These are phyloP conservation scores for Sesia apiformis DNA, from an alignment of 2,888 invertebrate genomes.

Conservation along the genomic window DNA sequence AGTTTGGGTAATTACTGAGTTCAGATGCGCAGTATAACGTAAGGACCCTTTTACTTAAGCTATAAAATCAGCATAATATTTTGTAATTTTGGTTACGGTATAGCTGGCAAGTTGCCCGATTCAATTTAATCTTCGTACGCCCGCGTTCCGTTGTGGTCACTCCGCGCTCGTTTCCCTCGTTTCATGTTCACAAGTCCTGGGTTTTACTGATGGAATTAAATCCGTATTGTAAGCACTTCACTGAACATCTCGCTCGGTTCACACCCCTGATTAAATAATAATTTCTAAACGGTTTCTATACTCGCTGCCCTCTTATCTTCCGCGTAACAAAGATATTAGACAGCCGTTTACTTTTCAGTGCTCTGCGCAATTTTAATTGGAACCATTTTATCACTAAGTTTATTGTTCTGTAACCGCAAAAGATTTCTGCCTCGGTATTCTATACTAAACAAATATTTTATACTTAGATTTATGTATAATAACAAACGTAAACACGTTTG, in stretches of 20 bases:
- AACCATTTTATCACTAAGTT: not conserved
- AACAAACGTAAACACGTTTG: no score
- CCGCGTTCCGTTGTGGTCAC: conserved; percentile 51
- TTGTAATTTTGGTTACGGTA: conserved; percentile 45
- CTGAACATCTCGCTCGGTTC: conserved; percentile 10
- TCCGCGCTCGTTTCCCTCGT: conserved; percentile 32
- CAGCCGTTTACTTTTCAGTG: not conserved
- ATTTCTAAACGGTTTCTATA: conserved; percentile 10
- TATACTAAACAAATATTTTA: no score
- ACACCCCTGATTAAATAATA: conserved; percentile 14
- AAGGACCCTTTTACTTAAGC: conserved; percentile 8
- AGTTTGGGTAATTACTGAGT: not conserved
- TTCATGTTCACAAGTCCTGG: conserved; percentile 27
- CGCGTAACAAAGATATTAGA: not conserved
- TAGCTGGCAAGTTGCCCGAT: conserved; percentile 50
- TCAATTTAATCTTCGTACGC: conserved; percentile 64
- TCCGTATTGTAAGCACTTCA: conserved; percentile 24
- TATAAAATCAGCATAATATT: conserved; percentile 60
- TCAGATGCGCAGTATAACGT: not conserved
- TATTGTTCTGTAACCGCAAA: no score
- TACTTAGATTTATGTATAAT: no score
- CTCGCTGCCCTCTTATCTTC: not conserved
- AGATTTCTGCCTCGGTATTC: no score
- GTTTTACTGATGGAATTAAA: conserved; percentile 33
- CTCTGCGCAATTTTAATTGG: not conserved